Base-by-base conservation (phyloP, 2,888 invertebrate genomes). In the Troglohyphantes excavatus region DNA sequence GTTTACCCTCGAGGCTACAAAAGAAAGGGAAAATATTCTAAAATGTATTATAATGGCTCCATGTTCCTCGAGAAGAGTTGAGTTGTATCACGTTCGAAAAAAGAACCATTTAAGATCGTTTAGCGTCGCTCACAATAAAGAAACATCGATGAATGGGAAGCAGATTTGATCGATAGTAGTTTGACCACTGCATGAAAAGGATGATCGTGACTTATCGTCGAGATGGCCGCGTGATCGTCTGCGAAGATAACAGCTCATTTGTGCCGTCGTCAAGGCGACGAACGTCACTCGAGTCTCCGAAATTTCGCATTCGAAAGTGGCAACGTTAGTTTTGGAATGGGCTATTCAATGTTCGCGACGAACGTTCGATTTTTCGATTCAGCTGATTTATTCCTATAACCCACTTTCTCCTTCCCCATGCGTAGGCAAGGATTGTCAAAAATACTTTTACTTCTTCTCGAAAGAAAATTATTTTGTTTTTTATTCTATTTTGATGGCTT, bases 211-310 rank as follows among this genome's bases (percentile, higher is more conserved):
- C 88, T 89, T 89, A 89, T 89, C 88, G 43, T 2, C 46, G 29
- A 39, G 82, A 82, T 82, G 88, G 68, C 59, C 73, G 67, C 43
- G 68, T 19, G 88, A 89, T 89, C 88, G 43, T 76, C 88, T 70
- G 61, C 75, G 7, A 26, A 88, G 88, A 89, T 89, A 89, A 89
- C 88, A 83, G 88, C 88, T 89, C 88, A 89, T 89, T 89, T 89
- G 88, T 89, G 88, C 88, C 88, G 88, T 89, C 61, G 68, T 75
- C 88, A 89, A 82, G 82, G 82, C 29, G 82, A 89, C 75, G 39
- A n/a, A 53, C 68, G 68, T 88, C 88, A 67, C 75, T 88, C 67
- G 88, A 89, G 75, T 33, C 23, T 73, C 29, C 33, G 33, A 67
- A 81, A 61, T 87, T 89, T 89, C 73, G 68, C 33, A 82, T 89